Base-by-base conservation (phyloP, 2,113 vertebrate genomes). In the Ceyx cyanopectus region DNA sequence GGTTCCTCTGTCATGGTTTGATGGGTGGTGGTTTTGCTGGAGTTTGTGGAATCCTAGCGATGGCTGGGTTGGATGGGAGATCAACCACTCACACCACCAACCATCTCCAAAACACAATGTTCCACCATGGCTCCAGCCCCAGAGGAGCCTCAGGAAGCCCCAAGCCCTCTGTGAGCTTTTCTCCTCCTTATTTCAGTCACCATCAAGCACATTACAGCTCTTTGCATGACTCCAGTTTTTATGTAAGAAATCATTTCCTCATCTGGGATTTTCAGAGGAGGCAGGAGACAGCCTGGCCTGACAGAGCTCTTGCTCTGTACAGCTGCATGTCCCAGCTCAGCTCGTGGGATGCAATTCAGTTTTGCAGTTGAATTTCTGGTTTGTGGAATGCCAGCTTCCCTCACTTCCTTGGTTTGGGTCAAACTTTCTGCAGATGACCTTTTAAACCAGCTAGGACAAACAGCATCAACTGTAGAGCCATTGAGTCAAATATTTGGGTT, bases 1-100 rank as follows among this genome's bases (percentile, higher is more conserved):
- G 16, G 3, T 46, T 90, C 1, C 3, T 58, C 65, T 8, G 0
- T 29, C 37, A 20, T 0, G 0, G 10, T 46, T n/a, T n/a, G 10
- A 9, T 18, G 56, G 67, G 24, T 54, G 48, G 66, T 40, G 6
- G 1, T 85, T 92, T 85, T 29, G 37, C 37, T 45, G 24, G 26
- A 68, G 37, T 79, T 57, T 37, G 37, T 37, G 37, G 37, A 37
- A 37, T 37, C 37, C 37, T 37, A 37, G 37, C 10, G 37, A 37
- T 37, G 37, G 37, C 37, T 37, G 37, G 37, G 37, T 37, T 37
- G 37, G 37, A 37, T 37, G 37, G 37, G 34, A 34, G 34, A 34
- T 34, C 34, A 85, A 73, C 63, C 40, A 34, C 37, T 82, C 73
- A 56, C n/a, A 68, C 30, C 77, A 79, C 27, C 26, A 85, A 78